Base-by-base conservation (phyloP, 2,888 invertebrate genomes). In the Eucera pruinosa region DNA sequence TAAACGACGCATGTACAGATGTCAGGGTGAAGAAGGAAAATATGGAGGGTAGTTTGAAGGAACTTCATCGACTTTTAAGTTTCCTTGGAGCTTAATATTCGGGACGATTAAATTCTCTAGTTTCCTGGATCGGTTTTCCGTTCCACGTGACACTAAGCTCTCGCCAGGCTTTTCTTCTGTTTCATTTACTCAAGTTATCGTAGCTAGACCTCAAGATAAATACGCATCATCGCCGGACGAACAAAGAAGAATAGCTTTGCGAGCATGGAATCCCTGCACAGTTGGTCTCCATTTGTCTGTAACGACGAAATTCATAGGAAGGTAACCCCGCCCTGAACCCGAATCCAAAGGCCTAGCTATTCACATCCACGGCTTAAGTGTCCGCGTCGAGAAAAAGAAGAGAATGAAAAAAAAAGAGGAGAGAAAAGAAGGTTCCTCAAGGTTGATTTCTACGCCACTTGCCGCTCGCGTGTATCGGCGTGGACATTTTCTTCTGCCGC, bases 231-330 rank as follows among this genome's bases (percentile, higher is more conserved):
- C 69, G 62, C 67, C 55, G 60, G 66, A 20, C 67, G 72, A 83
- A 82, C 80, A 82, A 82, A 82, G 83, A 71, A 62, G 54, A 27
- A 47, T 64, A 73, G 64, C 69, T 43, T 50, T 27, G 54, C 54
- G 52, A 54, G 41, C 62, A 55, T 47, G 58, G 66, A 25, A 69
- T 66, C 69, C 64, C 67, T 50, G 73, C 81, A 80, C 87, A 85
- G 89, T 89, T 87, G 84, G 78, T 70, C 79, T 72, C 87, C 85
- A 87, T 89, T 86, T 86, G 87, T 88, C 86, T 81, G 84, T 73
- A 84, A 87, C 70, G 72, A 64, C 66, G 61, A 71, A 78, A 83
- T 83, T 80, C 83, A 50, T 78, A 68, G 62, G 75, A 57, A 47
- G 65, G 62, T 78, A 80, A 83, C 78, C 70, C 80, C 83, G 75